phyloP scores from a whole-genome alignment of 2,113 vertebrate genomes.

The Poecile atricapillus region DNA sequence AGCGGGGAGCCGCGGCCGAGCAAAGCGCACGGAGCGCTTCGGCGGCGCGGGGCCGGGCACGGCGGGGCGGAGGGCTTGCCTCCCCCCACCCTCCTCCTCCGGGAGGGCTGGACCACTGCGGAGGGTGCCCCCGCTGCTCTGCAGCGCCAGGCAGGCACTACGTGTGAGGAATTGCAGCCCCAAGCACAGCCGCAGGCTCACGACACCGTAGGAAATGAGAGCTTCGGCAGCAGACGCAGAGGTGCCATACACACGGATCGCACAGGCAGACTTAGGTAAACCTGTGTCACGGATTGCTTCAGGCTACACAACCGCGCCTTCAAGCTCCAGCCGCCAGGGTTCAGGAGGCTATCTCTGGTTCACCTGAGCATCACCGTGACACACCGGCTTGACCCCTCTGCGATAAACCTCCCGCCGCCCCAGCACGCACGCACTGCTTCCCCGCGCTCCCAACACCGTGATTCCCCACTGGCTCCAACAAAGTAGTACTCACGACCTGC shows the following conservation, averaged over 20 bases:
- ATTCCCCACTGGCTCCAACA: neutral
- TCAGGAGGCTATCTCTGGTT: neutral
- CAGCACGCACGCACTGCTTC: neutral
- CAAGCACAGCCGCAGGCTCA: rapidly evolving
- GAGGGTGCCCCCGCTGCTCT: neutral
- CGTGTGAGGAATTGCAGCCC: rapidly evolving
- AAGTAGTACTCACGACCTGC: rapidly evolving
- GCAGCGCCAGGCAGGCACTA: neutral
- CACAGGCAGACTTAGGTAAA: neutral
- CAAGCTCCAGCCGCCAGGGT: neutral
- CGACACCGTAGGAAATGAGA: rapidly evolving
- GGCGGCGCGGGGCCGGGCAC: neutral
- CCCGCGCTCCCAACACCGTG: rapidly evolving
- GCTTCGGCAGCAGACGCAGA: too few relatives aligned
- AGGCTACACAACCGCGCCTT: neutral
- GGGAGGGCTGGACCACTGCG: neutral
- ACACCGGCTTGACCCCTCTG: rapidly evolving
- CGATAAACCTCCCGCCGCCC: neutral
- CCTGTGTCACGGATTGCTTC: neutral
- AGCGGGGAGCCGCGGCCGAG: neutral
- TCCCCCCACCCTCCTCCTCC: neutral
- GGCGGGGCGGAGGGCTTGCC: neutral
- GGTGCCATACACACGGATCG: rapidly evolving
- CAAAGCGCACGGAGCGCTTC: neutral
- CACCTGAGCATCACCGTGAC: neutral